These are phyloP conservation scores for Triplophysa tibetana DNA, from an alignment of 2,113 vertebrate species.

Conservation along the genomic window DNA sequence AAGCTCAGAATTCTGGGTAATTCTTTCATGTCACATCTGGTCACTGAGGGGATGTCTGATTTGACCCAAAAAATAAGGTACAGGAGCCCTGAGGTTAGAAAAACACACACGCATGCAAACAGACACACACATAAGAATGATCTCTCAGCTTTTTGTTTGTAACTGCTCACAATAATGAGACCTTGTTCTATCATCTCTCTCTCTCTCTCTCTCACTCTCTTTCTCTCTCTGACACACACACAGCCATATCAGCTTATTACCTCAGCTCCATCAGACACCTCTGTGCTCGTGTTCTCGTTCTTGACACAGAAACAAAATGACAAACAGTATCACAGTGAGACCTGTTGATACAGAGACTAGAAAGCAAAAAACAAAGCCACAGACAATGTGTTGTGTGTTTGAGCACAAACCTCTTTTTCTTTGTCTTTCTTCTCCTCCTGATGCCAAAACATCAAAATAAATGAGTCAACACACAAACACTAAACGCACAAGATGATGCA, in stretches of 20 bases:
- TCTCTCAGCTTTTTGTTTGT: not conserved
- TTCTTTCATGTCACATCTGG: slow-evolving; percentile 20
- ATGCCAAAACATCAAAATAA: slow-evolving; percentile 17
- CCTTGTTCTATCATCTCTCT: slow-evolving; percentile 5
- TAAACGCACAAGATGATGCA: not conserved
- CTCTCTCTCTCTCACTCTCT: not conserved
- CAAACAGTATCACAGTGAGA: slow-evolving; percentile 9
- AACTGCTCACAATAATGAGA: slow-evolving; percentile 32
- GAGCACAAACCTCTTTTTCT: slow-evolving; percentile 45
- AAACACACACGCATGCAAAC: not conserved
- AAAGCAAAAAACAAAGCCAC: not conserved
- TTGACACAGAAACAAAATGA: slow-evolving; percentile 33
- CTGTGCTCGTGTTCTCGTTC: slow-evolving; percentile 8
- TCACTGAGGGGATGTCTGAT: not conserved
- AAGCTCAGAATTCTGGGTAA: slow-evolving; percentile 7
- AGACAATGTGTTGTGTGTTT: not conserved
- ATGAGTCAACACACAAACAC: slow-evolving; percentile 31
- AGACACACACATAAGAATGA: not conserved
- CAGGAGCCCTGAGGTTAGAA: not conserved
- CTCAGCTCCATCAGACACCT: slow-evolving; percentile 32
- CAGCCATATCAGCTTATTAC: slow-evolving; percentile 21
- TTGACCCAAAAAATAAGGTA: slow-evolving; percentile 10
- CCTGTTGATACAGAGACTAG: not conserved
- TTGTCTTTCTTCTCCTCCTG: slow-evolving; percentile 47
- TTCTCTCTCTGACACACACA: not conserved